Conservation (phyloP, 2,113 vertebrate genomes). For the Bubo blakistoni region DNA sequence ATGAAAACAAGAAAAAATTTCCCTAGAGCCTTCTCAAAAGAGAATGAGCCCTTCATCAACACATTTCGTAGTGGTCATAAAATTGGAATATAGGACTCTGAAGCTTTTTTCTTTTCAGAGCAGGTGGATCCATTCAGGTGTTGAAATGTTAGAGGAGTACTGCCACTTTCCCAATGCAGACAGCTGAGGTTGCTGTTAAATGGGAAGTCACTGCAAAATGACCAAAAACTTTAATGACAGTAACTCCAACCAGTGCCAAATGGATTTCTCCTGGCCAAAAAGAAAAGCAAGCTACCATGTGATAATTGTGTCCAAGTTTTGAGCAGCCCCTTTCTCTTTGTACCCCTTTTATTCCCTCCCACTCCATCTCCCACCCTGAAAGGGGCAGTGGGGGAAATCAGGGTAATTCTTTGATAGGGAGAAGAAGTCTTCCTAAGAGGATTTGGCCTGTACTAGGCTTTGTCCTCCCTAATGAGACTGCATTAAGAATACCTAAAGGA, state of each 20-base stretch:
- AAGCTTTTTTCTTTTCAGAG: background rate
- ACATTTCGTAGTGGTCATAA: background rate
- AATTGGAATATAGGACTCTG: background rate
- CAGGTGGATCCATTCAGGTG: background rate
- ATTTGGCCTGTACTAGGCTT: background rate
- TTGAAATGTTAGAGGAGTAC: background rate
- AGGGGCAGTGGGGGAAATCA: background rate
- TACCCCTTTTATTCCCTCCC: background rate
- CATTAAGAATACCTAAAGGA: background rate
- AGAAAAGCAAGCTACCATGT: background rate
- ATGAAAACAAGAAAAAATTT: background rate
- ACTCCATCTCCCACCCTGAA: background rate
- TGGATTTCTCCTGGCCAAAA: background rate
- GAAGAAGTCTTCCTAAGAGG: constrained; percentile 2
- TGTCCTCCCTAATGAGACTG: background rate
- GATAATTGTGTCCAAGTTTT: background rate
- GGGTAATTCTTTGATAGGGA: background rate
- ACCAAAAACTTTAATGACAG: background rate
- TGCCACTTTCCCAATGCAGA: background rate
- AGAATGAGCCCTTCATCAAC: background rate
- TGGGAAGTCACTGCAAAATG: background rate
- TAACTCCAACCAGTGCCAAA: background rate
- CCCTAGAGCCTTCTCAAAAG: background rate
- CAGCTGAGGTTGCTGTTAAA: background rate
- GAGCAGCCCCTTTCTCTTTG: background rate